Conservation (phyloP, 2,888 invertebrate genomes). For the Pegoplata infirma region DNA sequence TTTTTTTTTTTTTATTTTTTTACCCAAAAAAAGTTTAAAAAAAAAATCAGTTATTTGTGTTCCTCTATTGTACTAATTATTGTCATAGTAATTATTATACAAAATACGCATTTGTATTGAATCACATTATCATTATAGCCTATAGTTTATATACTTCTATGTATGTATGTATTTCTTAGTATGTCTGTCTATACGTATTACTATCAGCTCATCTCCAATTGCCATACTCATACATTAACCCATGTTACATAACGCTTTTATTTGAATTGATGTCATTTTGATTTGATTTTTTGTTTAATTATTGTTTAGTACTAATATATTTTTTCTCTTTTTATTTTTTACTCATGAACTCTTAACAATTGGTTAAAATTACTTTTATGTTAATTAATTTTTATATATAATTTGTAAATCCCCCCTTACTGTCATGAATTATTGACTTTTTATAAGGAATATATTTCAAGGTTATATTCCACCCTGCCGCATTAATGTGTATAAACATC, state of each 20-base stretch:
- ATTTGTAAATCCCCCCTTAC: not conserved
- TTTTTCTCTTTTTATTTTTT: not conserved
- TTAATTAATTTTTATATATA: constrained; percentile 10
- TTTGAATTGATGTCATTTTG: constrained; percentile 8
- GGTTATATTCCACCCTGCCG: too few relatives aligned
- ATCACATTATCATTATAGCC: constrained; percentile 2
- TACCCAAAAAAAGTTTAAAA: too few relatives aligned
- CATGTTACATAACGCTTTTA: constrained; percentile 26
- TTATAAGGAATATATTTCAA: too few relatives aligned
- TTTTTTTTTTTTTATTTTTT: too few relatives aligned
- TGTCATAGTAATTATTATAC: constrained; percentile 22
- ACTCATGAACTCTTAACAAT: constrained; percentile 48
- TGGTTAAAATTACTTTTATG: constrained; percentile 28
- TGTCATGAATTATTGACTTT: too few relatives aligned
- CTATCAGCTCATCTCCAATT: constrained; percentile 53
- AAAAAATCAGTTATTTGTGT: too few relatives aligned
- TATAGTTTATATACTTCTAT: not conserved
- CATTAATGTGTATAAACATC: too few relatives aligned
- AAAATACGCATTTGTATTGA: constrained; percentile 25
- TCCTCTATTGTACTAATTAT: constrained; percentile 2
- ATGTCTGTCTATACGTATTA: constrained; percentile 44
- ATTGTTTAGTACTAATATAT: not conserved
- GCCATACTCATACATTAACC: constrained; percentile 30
- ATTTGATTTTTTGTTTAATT: not conserved
- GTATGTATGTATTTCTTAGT: constrained; percentile 32